These are phyloP conservation scores for Hoplodrina blanda DNA, from an alignment of 2,888 invertebrate genomes.

Conservation along the genomic window DNA sequence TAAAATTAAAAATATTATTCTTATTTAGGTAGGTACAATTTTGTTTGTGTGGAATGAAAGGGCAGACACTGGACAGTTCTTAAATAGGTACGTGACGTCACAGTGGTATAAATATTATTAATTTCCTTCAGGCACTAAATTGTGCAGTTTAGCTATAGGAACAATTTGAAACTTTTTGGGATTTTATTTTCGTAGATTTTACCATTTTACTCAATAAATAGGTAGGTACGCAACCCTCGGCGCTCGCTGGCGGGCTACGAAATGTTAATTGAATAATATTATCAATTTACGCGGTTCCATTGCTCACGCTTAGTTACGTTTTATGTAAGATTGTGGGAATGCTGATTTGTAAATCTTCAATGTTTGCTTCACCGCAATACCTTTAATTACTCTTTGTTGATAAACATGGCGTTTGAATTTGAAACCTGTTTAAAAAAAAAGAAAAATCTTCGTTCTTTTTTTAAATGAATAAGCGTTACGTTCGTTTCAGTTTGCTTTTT, in stretches of 20 bases:
- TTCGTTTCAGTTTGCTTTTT: too few relatives aligned
- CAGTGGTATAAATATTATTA: too few relatives aligned
- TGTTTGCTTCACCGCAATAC: background rate
- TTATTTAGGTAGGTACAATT: too few relatives aligned
- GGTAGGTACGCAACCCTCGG: constrained; percentile 17
- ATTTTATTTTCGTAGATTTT: constrained; percentile 5
- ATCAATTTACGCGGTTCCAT: constrained; percentile 37
- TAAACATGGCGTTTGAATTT: background rate
- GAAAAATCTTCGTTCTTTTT: background rate
- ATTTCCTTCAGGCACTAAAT: too few relatives aligned
- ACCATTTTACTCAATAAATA: constrained; percentile 24
- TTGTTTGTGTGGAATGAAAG: too few relatives aligned
- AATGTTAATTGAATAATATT: constrained; percentile 39
- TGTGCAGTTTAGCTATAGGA: too few relatives aligned
- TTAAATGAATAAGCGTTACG: too few relatives aligned
- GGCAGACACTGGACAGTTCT: too few relatives aligned
- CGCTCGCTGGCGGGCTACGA: background rate
- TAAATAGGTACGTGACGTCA: too few relatives aligned
- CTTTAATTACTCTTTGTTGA: constrained; percentile 7
- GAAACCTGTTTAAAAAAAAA: background rate
- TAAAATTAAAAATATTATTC: too few relatives aligned
- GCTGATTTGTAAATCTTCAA: constrained; percentile 4
- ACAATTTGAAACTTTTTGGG: background rate
- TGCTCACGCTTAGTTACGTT: constrained; percentile 8
- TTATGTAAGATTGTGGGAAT: constrained; percentile 35